Evolutionary conservation across 2,888 invertebrate genomes (phyloP).

Genomic region (Lasioglossum calceatum): DNA sequence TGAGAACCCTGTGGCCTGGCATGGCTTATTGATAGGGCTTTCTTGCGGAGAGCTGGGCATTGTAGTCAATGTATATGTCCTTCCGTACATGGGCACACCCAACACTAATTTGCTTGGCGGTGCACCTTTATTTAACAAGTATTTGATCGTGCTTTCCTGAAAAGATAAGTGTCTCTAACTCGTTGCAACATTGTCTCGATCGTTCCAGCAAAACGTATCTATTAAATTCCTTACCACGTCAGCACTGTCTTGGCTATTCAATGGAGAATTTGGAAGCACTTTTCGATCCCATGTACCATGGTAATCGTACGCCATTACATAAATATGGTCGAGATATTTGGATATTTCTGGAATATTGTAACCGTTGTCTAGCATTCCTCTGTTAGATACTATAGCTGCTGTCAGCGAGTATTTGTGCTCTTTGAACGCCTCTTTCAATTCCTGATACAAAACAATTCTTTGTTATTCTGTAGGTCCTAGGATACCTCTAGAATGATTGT

Average conservation of each 20-base stretch:
- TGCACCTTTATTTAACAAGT: conserved; percentile 90
- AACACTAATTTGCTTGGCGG: conserved; percentile 91
- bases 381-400: conserved; percentile 93
- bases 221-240: conserved; percentile 88
- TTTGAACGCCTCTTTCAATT: conserved; percentile 90
- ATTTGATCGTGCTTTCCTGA: conserved; percentile 91
- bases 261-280: conserved; percentile 92
- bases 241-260: conserved; percentile 86
- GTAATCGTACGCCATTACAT: conserved; percentile 96
- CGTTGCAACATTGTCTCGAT: background rate
- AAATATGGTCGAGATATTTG: conserved; percentile 87
- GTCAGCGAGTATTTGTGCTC: conserved; percentile 90
- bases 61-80: conserved; percentile 88
- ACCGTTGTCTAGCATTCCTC: conserved; percentile 90
- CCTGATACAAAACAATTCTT: conserved; percentile 84
- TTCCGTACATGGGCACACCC: conserved; percentile 93
- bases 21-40: conserved; percentile 85
- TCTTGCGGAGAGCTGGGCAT: conserved; percentile 65
- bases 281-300: conserved; percentile 93
- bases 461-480: background rate
- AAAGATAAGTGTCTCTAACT: background rate
- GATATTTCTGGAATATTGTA: conserved; percentile 90
- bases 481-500: background rate
- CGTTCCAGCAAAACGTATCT: background rate
- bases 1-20: conserved; percentile 88